Base-by-base conservation (phyloP, 2,113 vertebrate species). In the Hippocampus barbouri region DNA sequence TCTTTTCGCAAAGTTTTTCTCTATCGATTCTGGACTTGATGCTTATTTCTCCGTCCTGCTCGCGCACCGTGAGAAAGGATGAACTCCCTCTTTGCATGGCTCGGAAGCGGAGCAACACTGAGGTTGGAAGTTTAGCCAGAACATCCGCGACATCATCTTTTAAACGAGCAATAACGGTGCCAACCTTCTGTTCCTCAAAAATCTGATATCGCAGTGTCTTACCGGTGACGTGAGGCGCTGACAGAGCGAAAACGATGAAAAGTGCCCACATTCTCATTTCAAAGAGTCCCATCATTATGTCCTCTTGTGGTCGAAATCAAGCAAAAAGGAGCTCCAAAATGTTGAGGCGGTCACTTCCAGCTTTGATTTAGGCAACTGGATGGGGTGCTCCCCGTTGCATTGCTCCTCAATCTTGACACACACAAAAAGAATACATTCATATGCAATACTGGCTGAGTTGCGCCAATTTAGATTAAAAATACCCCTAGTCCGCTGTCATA, bases 1-100 rank as follows among this genome's bases (percentile, higher is more conserved):
- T 96, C 83, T 95, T 96, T 75, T 96, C 94, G 83, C 97, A 99
- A 51, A 99, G 94, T 85, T 96, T 95, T n/a, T 99, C 97, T 2
- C 97, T 94, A 87, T 99, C 97, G 47, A 99, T 96, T 78, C 94
- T 94, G 74, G 94, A 92, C 78, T 93, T 94, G 76, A 99, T 92
- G 92, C 94, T 96, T 86, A 99, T 96, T 71, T 98, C 95, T 59
- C 97, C 97, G 4, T 94, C 97, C 79, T 94, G 94, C 79, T 99
- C 97, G 3, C 95, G 93, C 40, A 99, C 95, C 0, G 93, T 72
- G 0, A 99, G 93, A 6, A 96, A 88, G 5, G 92, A 92, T 53
- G 94, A 92, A 75, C 91, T 94, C 0, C 94, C 95, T 53, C 96
- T 85, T 71, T 95, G 97, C 95, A 99, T 97, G 1, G 94, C 95